These are phyloP conservation scores for Medauroidea extradentata DNA, from an alignment of 1,140 invertebrate genomes.

Conservation along the genomic window DNA sequence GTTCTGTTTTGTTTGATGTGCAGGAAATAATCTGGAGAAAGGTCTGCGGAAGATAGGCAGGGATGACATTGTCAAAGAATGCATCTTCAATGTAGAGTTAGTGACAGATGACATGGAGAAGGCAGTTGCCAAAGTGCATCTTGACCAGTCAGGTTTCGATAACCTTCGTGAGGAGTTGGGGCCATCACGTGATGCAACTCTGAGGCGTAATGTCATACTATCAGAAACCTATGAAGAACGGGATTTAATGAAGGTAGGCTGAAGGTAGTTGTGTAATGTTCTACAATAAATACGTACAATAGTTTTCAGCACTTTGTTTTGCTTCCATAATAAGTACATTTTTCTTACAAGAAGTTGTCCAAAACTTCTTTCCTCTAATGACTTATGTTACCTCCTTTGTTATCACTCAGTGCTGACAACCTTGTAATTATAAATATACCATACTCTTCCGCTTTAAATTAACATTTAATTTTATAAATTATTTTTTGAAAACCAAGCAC, in stretches of 20 bases:
- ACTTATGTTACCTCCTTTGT: too few relatives aligned
- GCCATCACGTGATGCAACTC: constrained; percentile 57
- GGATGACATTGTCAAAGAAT: constrained; percentile 88
- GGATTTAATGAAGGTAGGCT: constrained; percentile 60
- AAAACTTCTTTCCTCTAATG: too few relatives aligned
- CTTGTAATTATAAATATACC: too few relatives aligned
- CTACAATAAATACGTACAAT: too few relatives aligned
- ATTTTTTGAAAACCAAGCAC: too few relatives aligned
- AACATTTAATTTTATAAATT: too few relatives aligned
- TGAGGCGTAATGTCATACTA: constrained; percentile 55
- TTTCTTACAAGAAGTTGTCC: neutral
- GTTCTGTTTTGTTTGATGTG: constrained; percentile 32
- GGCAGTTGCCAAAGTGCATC: constrained; percentile 66
- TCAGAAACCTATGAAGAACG: constrained; percentile 59
- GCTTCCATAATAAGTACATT: neutral
- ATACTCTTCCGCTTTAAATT: too few relatives aligned
- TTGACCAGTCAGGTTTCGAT: constrained; percentile 75
- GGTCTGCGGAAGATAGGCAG: constrained; percentile 83
- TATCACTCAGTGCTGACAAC: too few relatives aligned
- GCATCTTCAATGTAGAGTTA: constrained; percentile 78
- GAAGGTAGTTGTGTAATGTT: too few relatives aligned
- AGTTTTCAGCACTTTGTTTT: neutral
- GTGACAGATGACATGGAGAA: constrained; percentile 77
- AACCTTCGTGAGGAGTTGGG: constrained; percentile 66
- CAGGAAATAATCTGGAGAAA: constrained; percentile 81